A percentile compares a stretch with the other conserved stretches of the same genome.
Conservation (phyloP, 2,113 vertebrate species). For the Phylloscopus trochiloides region DNA sequence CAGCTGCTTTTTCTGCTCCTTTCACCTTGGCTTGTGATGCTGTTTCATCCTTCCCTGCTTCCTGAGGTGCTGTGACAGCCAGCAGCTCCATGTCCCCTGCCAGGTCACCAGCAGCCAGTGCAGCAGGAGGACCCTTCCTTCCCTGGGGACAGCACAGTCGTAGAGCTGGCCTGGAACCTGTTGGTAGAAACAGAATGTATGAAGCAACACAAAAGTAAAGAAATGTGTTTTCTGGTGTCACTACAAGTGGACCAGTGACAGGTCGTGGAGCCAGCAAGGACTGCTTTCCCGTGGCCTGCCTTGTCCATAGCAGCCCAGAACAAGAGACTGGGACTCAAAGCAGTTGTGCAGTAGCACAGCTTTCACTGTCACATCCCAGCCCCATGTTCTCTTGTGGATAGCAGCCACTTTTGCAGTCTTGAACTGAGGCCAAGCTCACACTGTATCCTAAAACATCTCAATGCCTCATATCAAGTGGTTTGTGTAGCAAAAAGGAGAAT, state of each 20-base stretch:
- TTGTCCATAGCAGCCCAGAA: background rate
- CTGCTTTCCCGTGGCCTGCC: background rate
- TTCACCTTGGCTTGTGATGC: accelerated
- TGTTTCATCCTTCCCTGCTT: background rate
- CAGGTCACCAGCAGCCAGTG: accelerated
- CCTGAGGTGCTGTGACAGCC: background rate
- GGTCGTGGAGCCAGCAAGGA: background rate
- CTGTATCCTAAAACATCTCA: background rate
- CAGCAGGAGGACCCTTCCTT: background rate
- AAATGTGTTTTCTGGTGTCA: background rate
- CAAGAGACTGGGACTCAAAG: background rate
- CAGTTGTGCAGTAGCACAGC: accelerated
- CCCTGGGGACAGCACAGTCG: background rate
- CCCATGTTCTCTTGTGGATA: background rate
- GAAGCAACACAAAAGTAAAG: background rate
- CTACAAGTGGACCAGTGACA: background rate
- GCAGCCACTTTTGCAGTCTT: background rate
- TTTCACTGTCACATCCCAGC: background rate
- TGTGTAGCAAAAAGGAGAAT: background rate
- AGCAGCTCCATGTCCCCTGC: background rate
- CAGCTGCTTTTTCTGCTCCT: background rate
- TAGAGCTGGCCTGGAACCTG: background rate
- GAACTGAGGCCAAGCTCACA: background rate
- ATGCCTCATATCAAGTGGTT: background rate
- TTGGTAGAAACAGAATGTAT: background rate